phyloP scores from a whole-genome alignment of 1,140 invertebrate species.

The Hyles vespertilio region DNA sequence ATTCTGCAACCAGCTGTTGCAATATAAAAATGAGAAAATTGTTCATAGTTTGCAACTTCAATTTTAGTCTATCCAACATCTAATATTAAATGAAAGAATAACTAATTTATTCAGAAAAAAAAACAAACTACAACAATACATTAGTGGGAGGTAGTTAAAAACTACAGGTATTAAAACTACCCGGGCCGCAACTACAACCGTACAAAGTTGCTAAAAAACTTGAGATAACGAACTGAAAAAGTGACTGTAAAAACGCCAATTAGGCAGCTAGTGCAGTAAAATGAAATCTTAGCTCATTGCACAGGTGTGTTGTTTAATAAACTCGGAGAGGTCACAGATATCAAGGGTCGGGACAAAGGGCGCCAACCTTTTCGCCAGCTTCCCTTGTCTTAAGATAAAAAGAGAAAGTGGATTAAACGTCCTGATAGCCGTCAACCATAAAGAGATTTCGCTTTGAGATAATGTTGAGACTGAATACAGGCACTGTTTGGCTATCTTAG shows the following conservation, averaged over 20 bases:
- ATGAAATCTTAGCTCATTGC: constrained; percentile 53
- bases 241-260: constrained; percentile 40
- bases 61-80: too few relatives aligned
- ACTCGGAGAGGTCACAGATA: constrained; percentile 54
- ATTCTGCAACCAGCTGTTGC: too few relatives aligned
- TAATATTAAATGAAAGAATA: too few relatives aligned
- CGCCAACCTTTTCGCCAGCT: constrained; percentile 46
- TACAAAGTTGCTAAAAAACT: too few relatives aligned
- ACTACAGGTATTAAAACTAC: too few relatives aligned
- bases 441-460: constrained; percentile 63
- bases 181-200: too few relatives aligned
- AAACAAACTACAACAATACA: too few relatives aligned
- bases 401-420: constrained; percentile 68
- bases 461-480: constrained; percentile 39
- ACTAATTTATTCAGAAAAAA: too few relatives aligned
- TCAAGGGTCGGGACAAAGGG: constrained; percentile 52
- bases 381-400: constrained; percentile 63
- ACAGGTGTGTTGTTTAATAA: constrained; percentile 60
- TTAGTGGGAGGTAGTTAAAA: too few relatives aligned
- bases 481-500: constrained; percentile 37
- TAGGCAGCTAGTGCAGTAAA: constrained; percentile 42
- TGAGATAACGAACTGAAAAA: not conserved
- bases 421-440: constrained; percentile 62
- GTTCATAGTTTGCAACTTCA: too few relatives aligned
- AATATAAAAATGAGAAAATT: too few relatives aligned